Conservation (phyloP, 2,797 vertebrate genomes). For the Acridotheres tristis region DNA sequence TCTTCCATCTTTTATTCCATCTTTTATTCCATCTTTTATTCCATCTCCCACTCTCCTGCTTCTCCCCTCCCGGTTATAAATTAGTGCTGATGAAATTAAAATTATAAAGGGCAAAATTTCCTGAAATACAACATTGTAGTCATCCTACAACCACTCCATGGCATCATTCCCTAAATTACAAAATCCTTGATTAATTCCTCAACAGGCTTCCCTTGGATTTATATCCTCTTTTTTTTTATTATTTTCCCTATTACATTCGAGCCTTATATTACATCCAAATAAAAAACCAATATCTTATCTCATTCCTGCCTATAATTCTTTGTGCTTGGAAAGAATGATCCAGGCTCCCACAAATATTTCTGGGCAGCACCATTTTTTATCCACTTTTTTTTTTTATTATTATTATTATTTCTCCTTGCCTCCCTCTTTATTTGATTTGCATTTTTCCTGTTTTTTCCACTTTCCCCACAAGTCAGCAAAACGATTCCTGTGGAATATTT, state of each 20-base stretch:
- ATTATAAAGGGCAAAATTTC: neutral
- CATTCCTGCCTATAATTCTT: neutral
- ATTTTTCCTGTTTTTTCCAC: neutral
- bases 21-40: too few relatives aligned
- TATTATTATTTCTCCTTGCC: neutral
- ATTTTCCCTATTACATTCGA: too few relatives aligned
- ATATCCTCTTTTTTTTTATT: neutral
- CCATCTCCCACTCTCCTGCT: neutral
- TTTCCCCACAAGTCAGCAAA: neutral
- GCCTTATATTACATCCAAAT: neutral
- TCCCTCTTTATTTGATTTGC: neutral
- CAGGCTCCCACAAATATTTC: neutral
- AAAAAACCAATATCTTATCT: neutral
- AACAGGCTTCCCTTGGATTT: neutral
- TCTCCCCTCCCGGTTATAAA: neutral
- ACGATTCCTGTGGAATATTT: neutral
- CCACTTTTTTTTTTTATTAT: neutral
- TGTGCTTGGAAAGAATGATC: neutral
- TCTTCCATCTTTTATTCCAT: too few relatives aligned
- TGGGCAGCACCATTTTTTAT: neutral
- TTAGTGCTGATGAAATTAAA: neutral
- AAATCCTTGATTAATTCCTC: neutral
- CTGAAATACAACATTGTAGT: neutral
- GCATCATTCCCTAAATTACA: neutral
- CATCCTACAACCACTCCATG: neutral